A percentile compares a stretch with the other conserved stretches of the same genome.
Evolutionary conservation across 2,888 invertebrate genomes (phyloP).

Genomic region (Boloria selene): DNA sequence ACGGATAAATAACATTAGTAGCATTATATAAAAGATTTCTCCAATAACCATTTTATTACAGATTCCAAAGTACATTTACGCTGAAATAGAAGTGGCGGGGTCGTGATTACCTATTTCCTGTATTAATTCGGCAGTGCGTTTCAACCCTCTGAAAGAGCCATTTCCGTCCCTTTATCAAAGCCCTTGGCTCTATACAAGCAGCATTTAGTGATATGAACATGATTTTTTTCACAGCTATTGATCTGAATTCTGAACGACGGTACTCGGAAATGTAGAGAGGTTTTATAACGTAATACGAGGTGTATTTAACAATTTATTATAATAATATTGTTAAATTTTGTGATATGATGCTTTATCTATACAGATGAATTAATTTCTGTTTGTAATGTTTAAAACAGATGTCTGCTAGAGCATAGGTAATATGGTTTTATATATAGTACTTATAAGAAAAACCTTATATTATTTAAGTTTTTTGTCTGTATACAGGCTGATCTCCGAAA

Average conservation of each 20-base stretch:
- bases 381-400: too few relatives aligned
- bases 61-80: conserved; percentile 31
- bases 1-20: neutral
- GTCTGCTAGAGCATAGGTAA: too few relatives aligned
- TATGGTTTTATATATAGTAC: too few relatives aligned
- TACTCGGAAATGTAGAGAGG: neutral
- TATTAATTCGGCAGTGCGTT: conserved; percentile 43
- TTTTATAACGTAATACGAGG: neutral
- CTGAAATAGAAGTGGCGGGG: conserved; percentile 33
- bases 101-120: conserved; percentile 45
- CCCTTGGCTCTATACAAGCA: conserved; percentile 27
- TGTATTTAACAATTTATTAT: too few relatives aligned
- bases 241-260: conserved; percentile 1
- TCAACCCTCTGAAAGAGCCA: conserved; percentile 42
- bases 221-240: conserved; percentile 14
- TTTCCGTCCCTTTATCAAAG: conserved; percentile 45
- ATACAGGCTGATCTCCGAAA: too few relatives aligned
- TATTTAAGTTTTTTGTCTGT: too few relatives aligned
- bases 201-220: conserved; percentile 28
- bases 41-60: conserved; percentile 26
- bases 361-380: too few relatives aligned
- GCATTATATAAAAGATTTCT: conserved; percentile 15
- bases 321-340: too few relatives aligned
- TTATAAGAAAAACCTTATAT: too few relatives aligned
- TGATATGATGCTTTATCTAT: too few relatives aligned